phyloP scores from a whole-genome alignment of 2,113 vertebrate species.

The Pelvicachromis taeniatus region DNA sequence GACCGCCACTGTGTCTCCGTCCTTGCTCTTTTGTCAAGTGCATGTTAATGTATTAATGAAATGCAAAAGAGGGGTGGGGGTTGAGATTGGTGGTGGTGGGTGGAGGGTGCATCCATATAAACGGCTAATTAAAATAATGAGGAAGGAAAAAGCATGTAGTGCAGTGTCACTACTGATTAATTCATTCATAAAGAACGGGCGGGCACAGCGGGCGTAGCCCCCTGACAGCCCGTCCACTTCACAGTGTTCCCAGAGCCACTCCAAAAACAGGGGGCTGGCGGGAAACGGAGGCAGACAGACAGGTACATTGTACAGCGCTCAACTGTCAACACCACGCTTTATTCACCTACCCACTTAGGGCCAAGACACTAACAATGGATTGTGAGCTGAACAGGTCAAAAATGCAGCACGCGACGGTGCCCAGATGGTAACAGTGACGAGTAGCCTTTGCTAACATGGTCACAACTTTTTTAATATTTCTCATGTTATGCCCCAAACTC shows the following conservation, averaged over 20 bases:
- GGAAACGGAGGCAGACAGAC: constrained; percentile 36
- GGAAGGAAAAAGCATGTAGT: constrained; percentile 88
- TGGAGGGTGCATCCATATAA: constrained; percentile 79
- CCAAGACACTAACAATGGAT: neutral
- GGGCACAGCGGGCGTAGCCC: constrained; percentile 59
- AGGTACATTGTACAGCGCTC: constrained; percentile 18
- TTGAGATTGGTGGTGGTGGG: neutral
- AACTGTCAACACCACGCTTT: constrained; percentile 2
- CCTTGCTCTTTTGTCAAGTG: constrained; percentile 77
- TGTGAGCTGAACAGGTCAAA: constrained; percentile 52
- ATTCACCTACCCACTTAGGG: neutral
- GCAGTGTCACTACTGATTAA: constrained; percentile 92
- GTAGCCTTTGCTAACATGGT: neutral
- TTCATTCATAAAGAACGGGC: constrained; percentile 85
- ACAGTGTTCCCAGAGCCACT: constrained; percentile 73
- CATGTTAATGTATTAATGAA: constrained; percentile 88
- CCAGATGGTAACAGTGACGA: neutral
- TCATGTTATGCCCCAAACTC: neutral
- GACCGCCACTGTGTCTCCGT: constrained; percentile 37
- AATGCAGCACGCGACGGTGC: neutral
- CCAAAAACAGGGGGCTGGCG: constrained; percentile 30
- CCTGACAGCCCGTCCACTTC: constrained; percentile 61
- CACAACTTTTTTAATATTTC: neutral
- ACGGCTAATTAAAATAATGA: constrained; percentile 93
- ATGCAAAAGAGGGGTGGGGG: constrained; percentile 68